phyloP scores from a whole-genome alignment of 1,140 invertebrate genomes.

The Aphaenogaster floridana region DNA sequence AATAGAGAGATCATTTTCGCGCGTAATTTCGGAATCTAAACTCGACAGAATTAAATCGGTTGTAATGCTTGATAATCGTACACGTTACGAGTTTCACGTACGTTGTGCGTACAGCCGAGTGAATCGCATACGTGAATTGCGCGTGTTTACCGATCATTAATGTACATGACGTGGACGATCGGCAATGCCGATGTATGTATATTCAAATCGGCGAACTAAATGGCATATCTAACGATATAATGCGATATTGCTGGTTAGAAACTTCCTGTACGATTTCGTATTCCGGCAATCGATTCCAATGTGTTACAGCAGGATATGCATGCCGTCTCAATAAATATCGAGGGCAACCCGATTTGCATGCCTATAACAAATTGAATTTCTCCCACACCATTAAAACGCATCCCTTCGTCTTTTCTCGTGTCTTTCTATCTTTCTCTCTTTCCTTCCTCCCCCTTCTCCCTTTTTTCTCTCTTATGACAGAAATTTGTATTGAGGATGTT shows the following conservation, averaged over 20 bases:
- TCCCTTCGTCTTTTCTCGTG: conserved; percentile 15
- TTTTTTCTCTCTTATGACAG: neutral
- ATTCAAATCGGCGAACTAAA: conserved; percentile 34
- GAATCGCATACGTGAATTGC: conserved; percentile 4
- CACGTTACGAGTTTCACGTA: neutral
- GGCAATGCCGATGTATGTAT: conserved; percentile 8
- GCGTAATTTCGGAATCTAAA: neutral
- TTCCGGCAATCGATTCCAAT: conserved; percentile 58
- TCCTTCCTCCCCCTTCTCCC: neutral
- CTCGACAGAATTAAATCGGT: neutral
- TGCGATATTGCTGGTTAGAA: conserved; percentile 50
- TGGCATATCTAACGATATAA: conserved; percentile 54
- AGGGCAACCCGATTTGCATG: conserved; percentile 55
- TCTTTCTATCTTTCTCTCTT: neutral
- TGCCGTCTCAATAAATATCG: conserved; percentile 50
- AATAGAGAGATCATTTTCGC: conserved; percentile 8
- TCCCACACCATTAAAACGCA: conserved; percentile 56
- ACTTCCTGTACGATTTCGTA: neutral
- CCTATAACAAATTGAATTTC: conserved; percentile 68
- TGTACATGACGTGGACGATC: conserved; percentile 26
- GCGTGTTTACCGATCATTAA: neutral
- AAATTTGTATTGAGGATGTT: conserved; percentile 3
- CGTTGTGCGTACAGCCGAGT: neutral
- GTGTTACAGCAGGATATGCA: conserved; percentile 68
- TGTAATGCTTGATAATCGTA: conserved; percentile 6